phyloP scores from a whole-genome alignment of 92 coral and sea anemone genomes.

The Metridium senile region DNA sequence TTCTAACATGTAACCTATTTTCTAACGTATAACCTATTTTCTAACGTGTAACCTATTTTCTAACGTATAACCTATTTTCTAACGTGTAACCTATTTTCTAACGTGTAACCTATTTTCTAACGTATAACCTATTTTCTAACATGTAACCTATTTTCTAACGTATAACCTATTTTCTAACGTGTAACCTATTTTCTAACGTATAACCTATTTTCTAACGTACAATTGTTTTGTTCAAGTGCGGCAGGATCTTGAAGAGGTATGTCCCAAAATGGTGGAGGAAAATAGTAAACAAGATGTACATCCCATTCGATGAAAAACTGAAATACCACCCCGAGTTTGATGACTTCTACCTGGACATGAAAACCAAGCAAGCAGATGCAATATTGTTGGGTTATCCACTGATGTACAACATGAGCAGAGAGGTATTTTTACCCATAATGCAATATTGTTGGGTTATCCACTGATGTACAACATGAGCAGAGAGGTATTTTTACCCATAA shows the following conservation, averaged over 20 bases:
- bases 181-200: not conserved
- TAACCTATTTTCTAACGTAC: too few relatives aligned
- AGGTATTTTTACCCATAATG: slow-evolving; percentile 59
- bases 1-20: too few relatives aligned
- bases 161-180: not conserved
- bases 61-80: too few relatives aligned
- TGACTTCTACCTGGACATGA: slow-evolving; percentile 41
- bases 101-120: not conserved
- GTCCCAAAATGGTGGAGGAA: slow-evolving; percentile 60
- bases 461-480: slow-evolving; percentile 70
- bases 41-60: not conserved
- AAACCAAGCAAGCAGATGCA: slow-evolving; percentile 78
- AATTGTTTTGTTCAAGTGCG: slow-evolving; percentile 15
- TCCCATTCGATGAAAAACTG: slow-evolving; percentile 64
- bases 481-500: slow-evolving; percentile 54
- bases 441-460: slow-evolving; percentile 71
- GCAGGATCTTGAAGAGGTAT: slow-evolving; percentile 48
- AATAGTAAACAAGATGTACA: slow-evolving; percentile 73
- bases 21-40: too few relatives aligned
- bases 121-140: too few relatives aligned
- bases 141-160: not conserved
- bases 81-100: too few relatives aligned
- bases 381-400: slow-evolving; percentile 73
- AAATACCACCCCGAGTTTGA: slow-evolving; percentile 80
- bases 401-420: slow-evolving; percentile 70